Evolutionary conservation across 2,797 vertebrate genomes (phyloP).

Genomic region (Oreochromis mossambicus): DNA sequence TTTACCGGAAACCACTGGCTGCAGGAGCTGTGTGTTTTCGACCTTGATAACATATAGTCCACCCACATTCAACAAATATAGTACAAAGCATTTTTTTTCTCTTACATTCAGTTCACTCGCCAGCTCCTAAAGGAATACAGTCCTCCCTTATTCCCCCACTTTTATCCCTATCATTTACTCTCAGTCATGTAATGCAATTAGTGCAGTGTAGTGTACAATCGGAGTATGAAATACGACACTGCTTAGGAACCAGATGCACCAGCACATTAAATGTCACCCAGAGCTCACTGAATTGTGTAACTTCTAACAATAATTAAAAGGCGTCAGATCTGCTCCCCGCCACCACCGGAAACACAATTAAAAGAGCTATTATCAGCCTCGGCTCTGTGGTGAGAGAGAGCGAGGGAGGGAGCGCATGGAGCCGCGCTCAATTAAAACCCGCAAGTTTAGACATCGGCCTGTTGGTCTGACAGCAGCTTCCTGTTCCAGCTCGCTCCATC

Average conservation of each 20-base stretch:
- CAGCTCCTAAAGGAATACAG: background rate
- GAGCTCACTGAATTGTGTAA: constrained; percentile 52
- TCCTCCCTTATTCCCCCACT: background rate
- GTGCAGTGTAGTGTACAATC: constrained; percentile 5
- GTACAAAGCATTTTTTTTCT: background rate
- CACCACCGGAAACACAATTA: constrained; percentile 59
- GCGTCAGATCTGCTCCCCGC: constrained; percentile 52
- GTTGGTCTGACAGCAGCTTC: constrained; percentile 62
- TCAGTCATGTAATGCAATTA: constrained; percentile 27
- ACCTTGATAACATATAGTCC: background rate
- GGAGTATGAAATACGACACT: constrained; percentile 31
- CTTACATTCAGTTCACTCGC: background rate
- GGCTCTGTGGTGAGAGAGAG: constrained; percentile 22
- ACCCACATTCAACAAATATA: background rate
- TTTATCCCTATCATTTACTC: constrained; percentile 36
- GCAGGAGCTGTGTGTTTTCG: background rate
- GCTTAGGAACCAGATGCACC: constrained; percentile 38
- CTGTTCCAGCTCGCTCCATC: constrained; percentile 73
- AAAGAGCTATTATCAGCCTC: constrained; percentile 48
- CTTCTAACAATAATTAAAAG: constrained; percentile 69
- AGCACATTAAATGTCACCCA: constrained; percentile 37
- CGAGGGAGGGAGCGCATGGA: constrained; percentile 25
- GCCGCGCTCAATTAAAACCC: constrained; percentile 73
- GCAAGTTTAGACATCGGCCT: constrained; percentile 71
- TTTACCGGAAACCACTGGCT: background rate